A percentile compares a stretch with the other conserved stretches of the same genome.
Conservation (phyloP, 2,888 invertebrate genomes). For the Loripinus fragilis region DNA sequence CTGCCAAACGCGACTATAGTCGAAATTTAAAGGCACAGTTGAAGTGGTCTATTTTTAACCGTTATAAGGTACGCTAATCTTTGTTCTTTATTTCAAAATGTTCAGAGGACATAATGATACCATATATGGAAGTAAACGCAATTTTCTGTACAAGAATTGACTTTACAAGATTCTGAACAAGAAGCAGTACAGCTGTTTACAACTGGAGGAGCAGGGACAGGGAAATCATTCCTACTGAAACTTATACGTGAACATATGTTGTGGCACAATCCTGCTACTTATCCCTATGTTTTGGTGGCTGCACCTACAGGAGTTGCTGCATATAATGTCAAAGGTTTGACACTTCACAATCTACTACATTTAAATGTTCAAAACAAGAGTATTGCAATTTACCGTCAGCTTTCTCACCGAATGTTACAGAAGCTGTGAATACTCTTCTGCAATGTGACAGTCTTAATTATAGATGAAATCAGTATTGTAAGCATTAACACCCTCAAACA, state of each 20-base stretch:
- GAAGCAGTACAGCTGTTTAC: too few relatives aligned
- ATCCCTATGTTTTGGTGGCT: slow-evolving; percentile 18
- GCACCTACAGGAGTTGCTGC: too few relatives aligned
- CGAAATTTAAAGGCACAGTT: too few relatives aligned
- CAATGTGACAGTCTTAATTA: background rate
- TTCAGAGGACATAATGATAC: too few relatives aligned
- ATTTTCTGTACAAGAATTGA: too few relatives aligned
- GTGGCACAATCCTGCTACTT: background rate
- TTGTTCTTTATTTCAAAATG: too few relatives aligned
- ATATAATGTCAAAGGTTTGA: slow-evolving; percentile 27
- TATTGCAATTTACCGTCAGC: background rate
- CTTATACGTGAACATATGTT: slow-evolving; percentile 16
- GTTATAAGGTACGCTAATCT: too few relatives aligned
- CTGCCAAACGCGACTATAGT: too few relatives aligned
- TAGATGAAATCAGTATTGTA: slow-evolving; percentile 27
- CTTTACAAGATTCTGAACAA: too few relatives aligned
- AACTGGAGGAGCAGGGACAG: too few relatives aligned
- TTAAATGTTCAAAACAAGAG: slow-evolving; percentile 15
- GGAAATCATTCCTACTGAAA: slow-evolving; percentile 11
- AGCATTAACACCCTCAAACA: slow-evolving; percentile 11
- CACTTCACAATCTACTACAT: slow-evolving; percentile 7
- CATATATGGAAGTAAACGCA: too few relatives aligned
- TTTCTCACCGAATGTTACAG: background rate
- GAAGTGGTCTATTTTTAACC: too few relatives aligned
- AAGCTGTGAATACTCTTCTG: background rate